These are phyloP conservation scores for Mormyrus proboscirostris DNA, from an alignment of 2,797 vertebrate species.

Conservation along the genomic window DNA sequence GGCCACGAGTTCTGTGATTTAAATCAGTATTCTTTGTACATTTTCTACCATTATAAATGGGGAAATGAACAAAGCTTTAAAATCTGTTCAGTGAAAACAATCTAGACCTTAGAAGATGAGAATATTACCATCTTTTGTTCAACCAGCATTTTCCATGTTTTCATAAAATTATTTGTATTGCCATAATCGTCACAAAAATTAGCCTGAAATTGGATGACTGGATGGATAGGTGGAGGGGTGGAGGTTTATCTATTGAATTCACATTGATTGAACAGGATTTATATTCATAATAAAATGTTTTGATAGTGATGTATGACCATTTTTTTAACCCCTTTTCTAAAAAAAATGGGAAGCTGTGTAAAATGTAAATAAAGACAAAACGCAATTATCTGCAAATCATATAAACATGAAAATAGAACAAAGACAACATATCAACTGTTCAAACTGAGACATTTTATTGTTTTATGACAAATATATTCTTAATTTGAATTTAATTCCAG, in stretches of 20 bases:
- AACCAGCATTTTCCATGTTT: background rate
- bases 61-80: background rate
- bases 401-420: background rate
- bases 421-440: background rate
- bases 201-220: background rate
- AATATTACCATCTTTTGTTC: background rate
- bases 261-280: background rate
- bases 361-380: background rate
- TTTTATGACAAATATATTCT: background rate
- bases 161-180: background rate
- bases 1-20: background rate
- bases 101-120: background rate
- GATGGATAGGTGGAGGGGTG: background rate
- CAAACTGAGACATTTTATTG: background rate
- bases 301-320: background rate
- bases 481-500: background rate
- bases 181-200: background rate
- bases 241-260: background rate
- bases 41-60: background rate
- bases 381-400: background rate
- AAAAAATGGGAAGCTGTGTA: background rate
- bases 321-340: background rate
- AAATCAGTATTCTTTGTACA: background rate
- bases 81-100: background rate
- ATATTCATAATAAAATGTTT: background rate